phyloP scores from a whole-genome alignment of 2,797 vertebrate species.

The Squalus acanthias region DNA sequence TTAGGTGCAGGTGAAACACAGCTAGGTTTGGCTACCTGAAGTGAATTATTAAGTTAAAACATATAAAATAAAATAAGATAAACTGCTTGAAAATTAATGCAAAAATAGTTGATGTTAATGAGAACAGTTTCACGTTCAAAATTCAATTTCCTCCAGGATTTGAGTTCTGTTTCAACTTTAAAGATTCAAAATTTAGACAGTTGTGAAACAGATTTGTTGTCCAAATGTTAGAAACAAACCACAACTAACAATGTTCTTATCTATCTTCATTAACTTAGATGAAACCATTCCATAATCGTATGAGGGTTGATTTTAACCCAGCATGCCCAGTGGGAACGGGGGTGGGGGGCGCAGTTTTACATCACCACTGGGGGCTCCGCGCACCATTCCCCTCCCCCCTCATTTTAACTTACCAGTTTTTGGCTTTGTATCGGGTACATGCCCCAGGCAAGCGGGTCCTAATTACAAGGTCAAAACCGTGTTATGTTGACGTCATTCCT shows the following conservation, averaged over 20 bases:
- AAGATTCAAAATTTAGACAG: background rate
- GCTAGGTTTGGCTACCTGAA: background rate
- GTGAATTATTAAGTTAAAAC: background rate
- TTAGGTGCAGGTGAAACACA: background rate
- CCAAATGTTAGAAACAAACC: background rate
- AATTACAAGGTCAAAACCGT: background rate
- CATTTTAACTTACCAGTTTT: background rate
- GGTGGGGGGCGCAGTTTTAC: background rate
- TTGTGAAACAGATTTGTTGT: background rate
- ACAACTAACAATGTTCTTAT: background rate
- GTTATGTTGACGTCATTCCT: background rate
- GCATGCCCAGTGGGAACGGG: background rate
- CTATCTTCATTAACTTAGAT: background rate
- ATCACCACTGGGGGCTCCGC: background rate
- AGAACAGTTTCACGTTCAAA: background rate
- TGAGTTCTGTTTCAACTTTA: background rate
- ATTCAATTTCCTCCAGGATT: background rate
- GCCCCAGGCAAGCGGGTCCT: background rate
- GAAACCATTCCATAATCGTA: background rate
- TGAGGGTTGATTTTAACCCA: background rate
- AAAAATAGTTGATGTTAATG: background rate
- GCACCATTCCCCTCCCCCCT: no score
- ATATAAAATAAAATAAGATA: background rate
- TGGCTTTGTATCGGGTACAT: no score
- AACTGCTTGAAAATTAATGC: background rate